phyloP scores from a whole-genome alignment of 1,140 invertebrate species.

The Mactra quadrangularis region DNA sequence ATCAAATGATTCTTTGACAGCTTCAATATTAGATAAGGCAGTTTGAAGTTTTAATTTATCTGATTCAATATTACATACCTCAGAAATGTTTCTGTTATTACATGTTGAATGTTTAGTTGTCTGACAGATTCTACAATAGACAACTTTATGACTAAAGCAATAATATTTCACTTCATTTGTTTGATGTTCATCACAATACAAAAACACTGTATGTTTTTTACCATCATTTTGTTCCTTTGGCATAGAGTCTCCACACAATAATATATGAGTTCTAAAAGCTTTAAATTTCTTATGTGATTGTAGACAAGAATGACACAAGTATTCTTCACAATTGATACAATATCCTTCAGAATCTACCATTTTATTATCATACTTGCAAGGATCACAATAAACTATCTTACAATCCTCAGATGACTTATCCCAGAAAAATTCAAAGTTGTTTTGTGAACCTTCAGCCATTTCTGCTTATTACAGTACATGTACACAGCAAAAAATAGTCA shows the following conservation, averaged over 20 bases:
- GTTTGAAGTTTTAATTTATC: background rate
- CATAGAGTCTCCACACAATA: background rate
- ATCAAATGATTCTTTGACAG: background rate
- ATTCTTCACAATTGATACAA: slow-evolving; percentile 10
- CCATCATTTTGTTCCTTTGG: background rate
- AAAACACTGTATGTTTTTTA: background rate
- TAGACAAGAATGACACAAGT: background rate
- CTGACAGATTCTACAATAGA: slow-evolving; percentile 11
- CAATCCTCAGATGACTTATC: too few relatives aligned
- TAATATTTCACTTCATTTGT: slow-evolving; percentile 24
- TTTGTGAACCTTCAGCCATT: too few relatives aligned
- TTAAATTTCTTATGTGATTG: slow-evolving; percentile 11
- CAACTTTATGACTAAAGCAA: background rate
- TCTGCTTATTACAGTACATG: too few relatives aligned
- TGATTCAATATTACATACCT: background rate
- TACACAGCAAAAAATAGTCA: too few relatives aligned
- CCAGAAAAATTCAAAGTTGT: too few relatives aligned
- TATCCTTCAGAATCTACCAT: background rate
- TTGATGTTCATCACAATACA: slow-evolving; percentile 3
- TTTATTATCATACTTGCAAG: background rate
- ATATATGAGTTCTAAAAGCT: background rate
- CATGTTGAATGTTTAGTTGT: slow-evolving; percentile 5
- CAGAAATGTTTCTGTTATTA: background rate
- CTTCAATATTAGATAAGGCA: background rate
- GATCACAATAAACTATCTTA: slow-evolving; percentile 6